A percentile compares a stretch with the other conserved stretches of the same genome.
These are phyloP conservation scores for Gephyroberyx darwinii DNA, from an alignment of 2,797 vertebrate genomes.

Conservation along the genomic window DNA sequence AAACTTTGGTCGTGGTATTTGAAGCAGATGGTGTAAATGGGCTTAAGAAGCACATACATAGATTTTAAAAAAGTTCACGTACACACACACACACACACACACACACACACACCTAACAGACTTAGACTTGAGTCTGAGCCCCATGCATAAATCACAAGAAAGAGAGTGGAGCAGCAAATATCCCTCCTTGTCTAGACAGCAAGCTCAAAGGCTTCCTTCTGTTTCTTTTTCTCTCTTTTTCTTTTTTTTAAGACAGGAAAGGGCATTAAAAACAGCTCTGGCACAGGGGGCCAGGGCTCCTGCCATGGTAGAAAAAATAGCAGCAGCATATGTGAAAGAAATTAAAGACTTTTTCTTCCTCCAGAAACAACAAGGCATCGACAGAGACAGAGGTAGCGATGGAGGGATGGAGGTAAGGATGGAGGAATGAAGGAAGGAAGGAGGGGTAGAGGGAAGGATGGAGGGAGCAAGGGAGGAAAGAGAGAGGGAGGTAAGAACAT, in stretches of 20 bases:
- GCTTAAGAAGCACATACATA: not conserved
- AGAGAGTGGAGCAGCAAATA: constrained; percentile 62
- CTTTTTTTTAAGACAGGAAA: constrained; percentile 66
- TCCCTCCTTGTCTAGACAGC: constrained; percentile 77
- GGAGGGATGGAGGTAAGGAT: not conserved
- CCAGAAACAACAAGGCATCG: constrained; percentile 5
- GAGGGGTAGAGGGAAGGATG: not conserved
- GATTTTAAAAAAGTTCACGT: constrained; percentile 16
- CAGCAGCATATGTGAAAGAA: constrained; percentile 51
- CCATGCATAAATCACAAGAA: constrained; percentile 57
- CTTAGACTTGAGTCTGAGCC: constrained; percentile 27
- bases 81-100: constrained; percentile 18
- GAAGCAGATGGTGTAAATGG: constrained; percentile 9
- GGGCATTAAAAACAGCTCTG: constrained; percentile 71
- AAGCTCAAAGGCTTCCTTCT: constrained; percentile 73
- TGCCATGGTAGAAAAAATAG: constrained; percentile 44
- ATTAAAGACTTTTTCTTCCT: constrained; percentile 9
- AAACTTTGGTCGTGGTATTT: not conserved
- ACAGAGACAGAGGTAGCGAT: not conserved
- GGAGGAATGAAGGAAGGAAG: not conserved
- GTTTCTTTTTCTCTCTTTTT: constrained; percentile 50
- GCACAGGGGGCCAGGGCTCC: constrained; percentile 35
- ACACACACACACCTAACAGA: not conserved
- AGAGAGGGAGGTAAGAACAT: no score
- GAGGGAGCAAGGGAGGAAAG: not conserved